Percentiles rank a stretch among this genome's conserved stretches.
Conservation (phyloP, 1,140 invertebrate genomes). For the Drosophila trapezifrons region DNA sequence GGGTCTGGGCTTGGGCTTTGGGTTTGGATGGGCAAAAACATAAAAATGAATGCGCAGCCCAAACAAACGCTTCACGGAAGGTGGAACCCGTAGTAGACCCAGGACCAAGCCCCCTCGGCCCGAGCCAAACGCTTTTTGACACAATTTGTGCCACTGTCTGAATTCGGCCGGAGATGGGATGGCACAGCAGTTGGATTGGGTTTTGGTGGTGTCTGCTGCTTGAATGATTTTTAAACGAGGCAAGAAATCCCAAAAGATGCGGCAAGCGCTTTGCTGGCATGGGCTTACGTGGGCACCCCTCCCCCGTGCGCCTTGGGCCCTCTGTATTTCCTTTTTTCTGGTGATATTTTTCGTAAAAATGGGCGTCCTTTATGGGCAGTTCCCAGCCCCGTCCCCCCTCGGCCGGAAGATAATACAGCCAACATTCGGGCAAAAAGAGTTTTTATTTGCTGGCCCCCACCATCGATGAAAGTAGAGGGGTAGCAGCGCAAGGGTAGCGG, state of each 20-base stretch:
- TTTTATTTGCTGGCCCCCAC: constrained; percentile 58
- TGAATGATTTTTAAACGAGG: constrained; percentile 83
- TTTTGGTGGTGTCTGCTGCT: constrained; percentile 76
- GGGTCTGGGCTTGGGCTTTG: background rate
- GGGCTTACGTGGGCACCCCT: constrained; percentile 67
- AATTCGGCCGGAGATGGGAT: constrained; percentile 29
- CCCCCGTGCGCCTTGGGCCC: constrained; percentile 27
- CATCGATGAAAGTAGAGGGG: background rate
- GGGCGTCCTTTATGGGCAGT: constrained; percentile 60
- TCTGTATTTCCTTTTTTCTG: constrained; percentile 39
- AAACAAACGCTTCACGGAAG: constrained; percentile 71
- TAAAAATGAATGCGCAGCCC: constrained; percentile 69
- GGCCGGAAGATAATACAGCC: constrained; percentile 68
- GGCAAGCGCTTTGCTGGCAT: constrained; percentile 74
- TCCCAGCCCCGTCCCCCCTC: constrained; percentile 23
- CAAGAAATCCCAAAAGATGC: constrained; percentile 82
- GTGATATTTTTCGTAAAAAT: constrained; percentile 60
- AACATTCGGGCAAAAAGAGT: constrained; percentile 55
- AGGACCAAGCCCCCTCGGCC: constrained; percentile 8
- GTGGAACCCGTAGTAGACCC: constrained; percentile 31
- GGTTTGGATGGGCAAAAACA: constrained; percentile 68
- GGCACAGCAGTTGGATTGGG: constrained; percentile 39
- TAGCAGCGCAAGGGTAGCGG: constrained; percentile 27
- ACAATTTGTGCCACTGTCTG: constrained; percentile 79
- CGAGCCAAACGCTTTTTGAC: constrained; percentile 72